phyloP scores from a whole-genome alignment of 2,797 vertebrate species.

The Rhinophrynus dorsalis region DNA sequence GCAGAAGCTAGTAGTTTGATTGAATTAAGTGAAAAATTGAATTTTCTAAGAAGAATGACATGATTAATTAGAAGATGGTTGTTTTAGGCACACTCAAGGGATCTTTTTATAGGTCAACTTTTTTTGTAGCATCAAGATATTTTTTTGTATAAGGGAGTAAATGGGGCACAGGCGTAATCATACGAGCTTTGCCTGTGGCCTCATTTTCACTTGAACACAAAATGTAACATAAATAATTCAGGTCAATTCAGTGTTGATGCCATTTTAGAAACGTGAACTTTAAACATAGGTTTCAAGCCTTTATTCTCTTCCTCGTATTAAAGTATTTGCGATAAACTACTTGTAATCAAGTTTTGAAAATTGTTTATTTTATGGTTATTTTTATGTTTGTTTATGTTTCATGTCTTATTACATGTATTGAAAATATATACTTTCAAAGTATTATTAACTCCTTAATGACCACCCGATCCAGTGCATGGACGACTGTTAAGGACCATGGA shows the following conservation, averaged over 20 bases:
- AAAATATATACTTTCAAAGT: too few species aligned
- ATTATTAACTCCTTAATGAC: too few species aligned
- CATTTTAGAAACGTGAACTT: not conserved
- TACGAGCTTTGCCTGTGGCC: constrained; percentile 15
- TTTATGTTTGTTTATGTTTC: too few species aligned
- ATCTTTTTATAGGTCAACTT: constrained; percentile 33
- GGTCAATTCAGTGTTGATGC: not conserved
- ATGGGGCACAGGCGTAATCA: constrained; percentile 1
- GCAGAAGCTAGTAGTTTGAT: constrained; percentile 26
- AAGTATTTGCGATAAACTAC: too few species aligned
- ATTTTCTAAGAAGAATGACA: constrained; percentile 31
- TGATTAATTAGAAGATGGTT: constrained; percentile 32
- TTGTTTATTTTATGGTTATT: too few species aligned
- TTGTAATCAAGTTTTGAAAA: too few species aligned
- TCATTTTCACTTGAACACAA: constrained; percentile 23
- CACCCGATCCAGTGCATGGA: too few species aligned
- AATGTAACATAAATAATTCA: constrained; percentile 18
- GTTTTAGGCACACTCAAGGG: not conserved
- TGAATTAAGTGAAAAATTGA: constrained; percentile 31
- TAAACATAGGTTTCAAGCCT: not conserved
- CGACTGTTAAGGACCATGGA: too few species aligned
- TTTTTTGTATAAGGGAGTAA: constrained; percentile 15
- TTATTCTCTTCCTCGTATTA: not conserved
- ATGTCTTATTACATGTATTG: too few species aligned
- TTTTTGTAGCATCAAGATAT: constrained; percentile 9